Base-by-base conservation (phyloP, 2,888 invertebrate genomes). In the Emmelina monodactyla region DNA sequence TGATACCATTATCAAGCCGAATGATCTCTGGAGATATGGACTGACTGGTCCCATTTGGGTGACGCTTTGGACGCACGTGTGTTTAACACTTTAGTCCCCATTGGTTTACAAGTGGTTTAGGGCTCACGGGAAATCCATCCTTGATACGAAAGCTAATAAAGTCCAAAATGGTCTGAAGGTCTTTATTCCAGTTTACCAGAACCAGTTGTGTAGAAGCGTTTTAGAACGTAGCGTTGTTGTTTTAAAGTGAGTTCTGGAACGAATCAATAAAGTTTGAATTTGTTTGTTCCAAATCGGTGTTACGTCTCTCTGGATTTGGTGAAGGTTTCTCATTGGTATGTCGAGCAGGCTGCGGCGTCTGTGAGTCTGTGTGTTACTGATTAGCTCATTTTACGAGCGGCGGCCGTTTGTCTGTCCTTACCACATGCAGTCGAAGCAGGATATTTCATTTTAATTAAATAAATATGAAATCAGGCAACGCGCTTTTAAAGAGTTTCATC, bases 61-160 rank as follows among this genome's bases (percentile, higher is more conserved):
- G 69, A 70, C 64, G 65, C 55, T 67, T 61, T 53, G 61, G 64
- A 66, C 71, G 62, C 75, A 76, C 75, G 75, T 76, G 73, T 71
- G 68, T 61, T 53, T 56, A 54, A 63, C 62, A 65, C 65, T 61
- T 50, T 55, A 59, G 55, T 50, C 53, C 58, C 50, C 51, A 49
- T 54, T 48, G 44, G 48, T 43, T 46, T 46, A 49, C 39, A 22
- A 39, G 33, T 3, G 13, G 11, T 14, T 37, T 16, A 22, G 14
- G 7, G 13, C 28, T 31, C 39, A 51, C 14, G n/a, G 41, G 4
- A 66, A 51, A 52, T 41, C 44, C 31, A 39, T 45, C 57, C 50
- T 38, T 58, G 36, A 25, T 25, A 25, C 11, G 9, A 25, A 25
- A n/a, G n/a, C n/a, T n/a, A n/a, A n/a, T n/a, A n/a, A n/a, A n/a